A percentile compares a stretch with the other conserved stretches of the same genome.
phyloP scores from a whole-genome alignment of 2,113 vertebrate species.

The Apus apus region DNA sequence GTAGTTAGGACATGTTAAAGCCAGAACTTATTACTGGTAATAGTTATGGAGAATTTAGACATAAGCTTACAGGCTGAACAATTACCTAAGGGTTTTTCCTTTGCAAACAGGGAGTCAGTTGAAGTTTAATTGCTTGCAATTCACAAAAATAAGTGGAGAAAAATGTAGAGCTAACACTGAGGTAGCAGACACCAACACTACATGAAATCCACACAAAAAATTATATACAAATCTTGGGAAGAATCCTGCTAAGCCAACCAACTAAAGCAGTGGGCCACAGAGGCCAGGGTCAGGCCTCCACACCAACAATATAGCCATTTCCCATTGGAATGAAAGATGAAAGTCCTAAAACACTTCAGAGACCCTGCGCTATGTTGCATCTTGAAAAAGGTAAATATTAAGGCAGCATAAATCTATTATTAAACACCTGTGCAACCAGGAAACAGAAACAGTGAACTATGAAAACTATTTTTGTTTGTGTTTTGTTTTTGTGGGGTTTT shows the following conservation, averaged over 20 bases:
- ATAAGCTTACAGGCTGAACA: neutral
- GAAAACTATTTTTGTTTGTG: neutral
- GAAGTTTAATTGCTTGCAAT: neutral
- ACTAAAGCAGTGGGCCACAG: neutral
- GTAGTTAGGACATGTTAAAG: neutral
- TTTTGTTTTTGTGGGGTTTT: fast-evolving
- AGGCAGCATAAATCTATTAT: neutral
- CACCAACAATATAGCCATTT: neutral
- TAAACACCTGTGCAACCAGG: neutral
- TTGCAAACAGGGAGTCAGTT: neutral
- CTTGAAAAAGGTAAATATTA: neutral
- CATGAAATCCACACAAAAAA: neutral
- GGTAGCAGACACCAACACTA: neutral
- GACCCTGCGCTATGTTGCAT: neutral
- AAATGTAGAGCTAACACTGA: neutral
- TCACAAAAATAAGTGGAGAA: neutral
- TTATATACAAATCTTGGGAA: neutral
- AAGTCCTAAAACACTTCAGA: neutral
- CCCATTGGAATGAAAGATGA: neutral
- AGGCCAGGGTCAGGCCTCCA: neutral
- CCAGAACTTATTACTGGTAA: neutral
- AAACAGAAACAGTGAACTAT: neutral
- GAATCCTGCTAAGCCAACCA: neutral
- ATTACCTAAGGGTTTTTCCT: neutral
- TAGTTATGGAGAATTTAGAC: neutral